Evolutionary conservation across 2,888 invertebrate genomes (phyloP), one percentile per base, ranked within the genome.

Genomic region (Habrosyne pyritoides): DNA sequence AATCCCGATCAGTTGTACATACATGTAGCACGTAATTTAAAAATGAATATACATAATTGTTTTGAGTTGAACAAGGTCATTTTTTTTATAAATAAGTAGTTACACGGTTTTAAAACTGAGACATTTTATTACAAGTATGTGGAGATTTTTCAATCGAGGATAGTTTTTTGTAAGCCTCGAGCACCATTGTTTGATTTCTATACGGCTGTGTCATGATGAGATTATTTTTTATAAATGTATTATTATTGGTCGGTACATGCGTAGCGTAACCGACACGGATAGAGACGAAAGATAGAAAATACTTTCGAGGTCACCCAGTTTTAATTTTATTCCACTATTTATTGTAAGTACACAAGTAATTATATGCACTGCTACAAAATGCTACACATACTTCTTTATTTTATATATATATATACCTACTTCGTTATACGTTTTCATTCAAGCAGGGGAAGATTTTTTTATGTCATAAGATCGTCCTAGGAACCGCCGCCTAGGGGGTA

Each of bases 281-380:
- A 36, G 14, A 14, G 36, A 14, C 14, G 14, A 14, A 67, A 68
- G 71, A 77, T 74, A 71, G 72, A 65, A 63, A 66, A 67, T 56
- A 68, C 48, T 69, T 72, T 71, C 71, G 74, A 77, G 77, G 77
- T 72, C 75, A 71, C 63, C 69, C 64, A 69, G 66, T 72, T 71
- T 70, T 60, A 64, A 69, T 68, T 73, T 69, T 56, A 36, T 36
- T 36, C 57, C 59, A 55, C 58, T 69, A 36, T 33, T 71, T 28
- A 65, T 64, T 61, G 55, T 64, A 67, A 60, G 61, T 61, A 52
- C 14, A 21, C 21, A 8, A 21, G 47, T 47, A 33, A 24, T 49
- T 48, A 53, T 52, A 56, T 21, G 49, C 48, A 24, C 24, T 24
- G 7, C 24, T 24, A 24, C 24, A 24, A 24, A 24, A 5, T 24